Conservation (phyloP, 1,140 invertebrate species). For the Holotrichia oblita region DNA sequence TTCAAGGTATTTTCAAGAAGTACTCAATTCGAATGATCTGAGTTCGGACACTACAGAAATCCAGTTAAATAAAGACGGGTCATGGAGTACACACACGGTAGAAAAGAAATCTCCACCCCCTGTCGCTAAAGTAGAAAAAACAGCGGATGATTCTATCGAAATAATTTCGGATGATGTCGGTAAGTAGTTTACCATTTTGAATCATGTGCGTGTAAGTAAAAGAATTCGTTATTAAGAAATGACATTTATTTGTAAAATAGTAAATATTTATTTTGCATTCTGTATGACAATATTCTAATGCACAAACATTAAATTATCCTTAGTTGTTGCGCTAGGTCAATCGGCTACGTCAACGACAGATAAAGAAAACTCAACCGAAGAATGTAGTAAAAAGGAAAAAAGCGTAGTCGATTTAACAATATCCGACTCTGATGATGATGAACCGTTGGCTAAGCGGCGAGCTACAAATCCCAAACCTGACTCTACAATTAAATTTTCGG, state of each 20-base stretch:
- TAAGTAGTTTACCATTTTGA: constrained; percentile 47
- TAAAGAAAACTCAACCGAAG: constrained; percentile 44
- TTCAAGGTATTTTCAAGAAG: constrained; percentile 82
- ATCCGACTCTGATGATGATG: constrained; percentile 60
- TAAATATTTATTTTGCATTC: too few species aligned
- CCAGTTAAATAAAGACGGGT: constrained; percentile 87
- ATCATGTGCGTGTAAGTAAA: constrained; percentile 46
- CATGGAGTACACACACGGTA: constrained; percentile 80
- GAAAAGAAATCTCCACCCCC: constrained; percentile 65
- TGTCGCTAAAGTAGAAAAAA: constrained; percentile 49
- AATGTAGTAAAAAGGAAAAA: constrained; percentile 45
- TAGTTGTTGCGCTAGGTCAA: constrained; percentile 41
- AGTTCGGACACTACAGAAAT: constrained; percentile 82
- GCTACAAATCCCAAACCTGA: constrained; percentile 58
- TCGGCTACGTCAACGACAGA: constrained; percentile 49
- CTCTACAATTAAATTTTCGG: constrained; percentile 58
- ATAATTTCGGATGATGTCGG: constrained; percentile 65
- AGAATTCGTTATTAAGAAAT: constrained; percentile 33
- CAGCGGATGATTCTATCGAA: constrained; percentile 62
- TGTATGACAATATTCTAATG: too few species aligned
- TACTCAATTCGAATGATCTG: constrained; percentile 73
- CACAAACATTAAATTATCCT: neutral
- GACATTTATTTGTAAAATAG: too few species aligned
- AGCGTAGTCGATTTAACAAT: constrained; percentile 59
- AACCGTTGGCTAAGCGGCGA: constrained; percentile 57